A percentile compares a stretch with the other conserved stretches of the same genome.
Conservation (phyloP, 2,888 invertebrate genomes). For the Diarsia brunnea region DNA sequence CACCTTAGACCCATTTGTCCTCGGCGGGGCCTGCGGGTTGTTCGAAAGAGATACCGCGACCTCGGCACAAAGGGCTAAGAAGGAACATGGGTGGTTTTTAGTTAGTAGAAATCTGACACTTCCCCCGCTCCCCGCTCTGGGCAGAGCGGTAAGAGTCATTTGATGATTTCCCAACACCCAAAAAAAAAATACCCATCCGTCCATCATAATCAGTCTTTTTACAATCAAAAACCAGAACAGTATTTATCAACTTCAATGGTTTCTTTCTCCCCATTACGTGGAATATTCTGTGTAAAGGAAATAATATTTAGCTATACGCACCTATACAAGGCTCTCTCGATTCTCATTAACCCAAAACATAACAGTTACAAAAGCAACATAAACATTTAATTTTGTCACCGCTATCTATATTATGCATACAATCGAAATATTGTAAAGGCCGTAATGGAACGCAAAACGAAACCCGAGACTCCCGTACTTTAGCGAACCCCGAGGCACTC, state of each 20-base stretch:
- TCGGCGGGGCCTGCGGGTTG: no score
- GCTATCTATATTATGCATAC: constrained; percentile 44
- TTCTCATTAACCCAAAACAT: constrained; percentile 24
- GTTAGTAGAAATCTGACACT: no score
- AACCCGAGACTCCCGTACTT: constrained; percentile 49
- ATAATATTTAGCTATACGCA: no score
- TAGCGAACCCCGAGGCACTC: constrained; percentile 52
- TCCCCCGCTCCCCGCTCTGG: no score
- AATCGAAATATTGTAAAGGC: constrained; percentile 46
- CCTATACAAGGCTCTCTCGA: neutral
- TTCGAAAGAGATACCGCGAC: no score
- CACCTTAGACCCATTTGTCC: no score
- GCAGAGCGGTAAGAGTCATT: no score
- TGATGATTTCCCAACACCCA: no score
- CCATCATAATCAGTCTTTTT: neutral
- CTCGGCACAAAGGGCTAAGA: no score
- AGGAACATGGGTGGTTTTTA: no score
- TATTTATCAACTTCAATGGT: neutral
- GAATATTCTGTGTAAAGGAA: neutral
- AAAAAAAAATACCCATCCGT: no score
- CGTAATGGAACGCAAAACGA: constrained; percentile 57
- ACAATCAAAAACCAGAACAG: neutral
- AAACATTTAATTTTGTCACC: constrained; percentile 43
- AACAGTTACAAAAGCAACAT: constrained; percentile 19
- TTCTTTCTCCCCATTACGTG: neutral